These are phyloP conservation scores for Paramormyrops kingsleyae DNA, from an alignment of 2,113 vertebrate species.

Conservation along the genomic window DNA sequence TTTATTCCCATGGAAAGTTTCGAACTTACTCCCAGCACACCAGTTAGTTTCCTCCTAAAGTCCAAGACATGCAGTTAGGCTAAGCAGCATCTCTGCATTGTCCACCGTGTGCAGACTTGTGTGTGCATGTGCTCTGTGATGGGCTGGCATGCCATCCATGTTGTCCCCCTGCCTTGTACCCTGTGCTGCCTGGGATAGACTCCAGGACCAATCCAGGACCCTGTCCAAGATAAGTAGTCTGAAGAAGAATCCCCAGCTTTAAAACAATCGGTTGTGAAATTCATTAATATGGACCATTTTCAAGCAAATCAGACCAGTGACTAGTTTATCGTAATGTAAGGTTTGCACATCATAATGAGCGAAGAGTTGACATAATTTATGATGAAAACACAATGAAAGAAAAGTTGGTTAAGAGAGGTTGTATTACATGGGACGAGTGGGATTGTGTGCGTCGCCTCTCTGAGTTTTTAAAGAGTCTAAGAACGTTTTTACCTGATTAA, in stretches of 20 bases:
- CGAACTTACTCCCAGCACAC: not conserved
- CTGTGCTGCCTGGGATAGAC: not conserved
- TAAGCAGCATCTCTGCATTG: not conserved
- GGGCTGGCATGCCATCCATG: not conserved
- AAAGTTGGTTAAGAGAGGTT: not conserved
- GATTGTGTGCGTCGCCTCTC: not conserved
- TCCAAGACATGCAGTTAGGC: not conserved
- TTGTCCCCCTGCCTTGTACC: not conserved
- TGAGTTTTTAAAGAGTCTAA: not conserved
- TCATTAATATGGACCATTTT: not conserved
- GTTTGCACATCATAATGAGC: not conserved
- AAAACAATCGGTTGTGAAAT: not conserved
- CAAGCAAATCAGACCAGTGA: not conserved
- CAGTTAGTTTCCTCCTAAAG: not conserved
- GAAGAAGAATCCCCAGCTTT: not conserved
- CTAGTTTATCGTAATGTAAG: not conserved
- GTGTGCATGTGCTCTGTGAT: not conserved
- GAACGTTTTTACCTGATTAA: conserved; percentile 72
- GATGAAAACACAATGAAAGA: not conserved
- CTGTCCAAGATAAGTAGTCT: not conserved
- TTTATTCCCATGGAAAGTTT: not conserved
- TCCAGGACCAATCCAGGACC: not conserved
- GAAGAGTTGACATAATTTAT: not conserved
- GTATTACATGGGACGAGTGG: not conserved
- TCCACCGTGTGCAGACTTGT: not conserved